These are phyloP conservation scores for Platorchestia sp. DNA, from an alignment of 1,140 invertebrate genomes.

Conservation along the genomic window DNA sequence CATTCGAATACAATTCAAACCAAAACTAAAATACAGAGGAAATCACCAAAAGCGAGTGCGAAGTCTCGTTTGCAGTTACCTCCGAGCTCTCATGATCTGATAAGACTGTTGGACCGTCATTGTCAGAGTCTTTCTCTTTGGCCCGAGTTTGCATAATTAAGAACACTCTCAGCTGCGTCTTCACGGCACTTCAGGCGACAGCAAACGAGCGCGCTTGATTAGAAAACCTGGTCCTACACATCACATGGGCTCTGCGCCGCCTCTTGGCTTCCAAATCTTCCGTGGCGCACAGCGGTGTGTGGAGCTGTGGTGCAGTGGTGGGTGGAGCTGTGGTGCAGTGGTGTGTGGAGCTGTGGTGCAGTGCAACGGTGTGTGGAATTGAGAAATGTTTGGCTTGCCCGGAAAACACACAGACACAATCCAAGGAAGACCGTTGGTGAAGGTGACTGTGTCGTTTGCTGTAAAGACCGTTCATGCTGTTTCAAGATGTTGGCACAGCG, in stretches of 20 bases:
- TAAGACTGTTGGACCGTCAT: background rate
- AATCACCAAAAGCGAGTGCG: background rate
- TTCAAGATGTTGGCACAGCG: too few species aligned
- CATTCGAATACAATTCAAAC: background rate
- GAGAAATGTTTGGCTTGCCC: too few species aligned
- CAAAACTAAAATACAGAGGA: background rate
- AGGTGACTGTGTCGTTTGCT: too few species aligned
- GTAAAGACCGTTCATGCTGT: too few species aligned
- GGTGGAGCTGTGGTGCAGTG: background rate
- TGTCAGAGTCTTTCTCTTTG: background rate
- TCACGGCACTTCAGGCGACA: background rate
- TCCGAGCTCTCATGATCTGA: background rate
- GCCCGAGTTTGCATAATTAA: background rate
- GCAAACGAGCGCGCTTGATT: background rate
- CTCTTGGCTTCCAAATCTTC: background rate
- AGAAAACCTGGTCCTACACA: background rate
- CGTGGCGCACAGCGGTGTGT: too few species aligned
- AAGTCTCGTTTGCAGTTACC: background rate
- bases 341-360: too few species aligned
- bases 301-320: too few species aligned
- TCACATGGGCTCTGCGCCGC: background rate
- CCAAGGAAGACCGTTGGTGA: too few species aligned
- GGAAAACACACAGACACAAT: too few species aligned
- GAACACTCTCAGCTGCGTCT: background rate
- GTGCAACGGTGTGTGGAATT: too few species aligned